Evolutionary conservation across 2,888 invertebrate species (phyloP), one percentile per base, ranked within the genome.

Genomic region (Morinoia aosen): DNA sequence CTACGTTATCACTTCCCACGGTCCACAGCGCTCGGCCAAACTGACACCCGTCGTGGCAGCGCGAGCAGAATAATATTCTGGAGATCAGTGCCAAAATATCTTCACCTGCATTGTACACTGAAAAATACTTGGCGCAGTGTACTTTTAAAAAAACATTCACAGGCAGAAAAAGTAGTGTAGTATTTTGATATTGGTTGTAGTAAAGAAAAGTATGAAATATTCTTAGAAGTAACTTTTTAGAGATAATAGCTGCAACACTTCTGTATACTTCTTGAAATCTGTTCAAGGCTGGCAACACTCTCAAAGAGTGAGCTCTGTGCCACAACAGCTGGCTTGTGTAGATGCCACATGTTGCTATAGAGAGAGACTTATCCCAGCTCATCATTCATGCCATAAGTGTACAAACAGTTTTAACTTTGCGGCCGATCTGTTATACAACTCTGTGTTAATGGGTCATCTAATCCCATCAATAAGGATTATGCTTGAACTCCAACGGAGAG

Each of bases 381-480:
- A 90, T 90, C 90, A 90, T 90, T 90, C 90, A 90, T 90, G 39
- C 90, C 90, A 90, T 14, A 5, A 40, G 39, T 3, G 40, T 40
- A 90, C 90, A 90, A 90, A 90, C 16, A 48, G 76, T 76, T 33
- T 76, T 76, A 76, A 76, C 76, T 76, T 76, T 76, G 76, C 76
- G 8, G 76, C 76, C 33, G 76, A 76, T 76, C 76, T 76, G 76
- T 76, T 76, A 76, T 76, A 76, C 76, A 76, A 76, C 76, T 76
- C 7, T 76, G 76, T 76, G 76, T 16, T 76, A 76, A 76, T 76
- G 76, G 76, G 25, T 16, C 76, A 33, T 76, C 76, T 33, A 76
- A 76, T 76, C 76, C 33, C 76, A 76, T 76, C 76, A 76, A 76
- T 76, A 76, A 76, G 19, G 25, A 76, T 33, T 33, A 7, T 10